Base-by-base conservation (phyloP, 35 echinoderm and acorn worm species). In the Stichopus chloronotus region DNA sequence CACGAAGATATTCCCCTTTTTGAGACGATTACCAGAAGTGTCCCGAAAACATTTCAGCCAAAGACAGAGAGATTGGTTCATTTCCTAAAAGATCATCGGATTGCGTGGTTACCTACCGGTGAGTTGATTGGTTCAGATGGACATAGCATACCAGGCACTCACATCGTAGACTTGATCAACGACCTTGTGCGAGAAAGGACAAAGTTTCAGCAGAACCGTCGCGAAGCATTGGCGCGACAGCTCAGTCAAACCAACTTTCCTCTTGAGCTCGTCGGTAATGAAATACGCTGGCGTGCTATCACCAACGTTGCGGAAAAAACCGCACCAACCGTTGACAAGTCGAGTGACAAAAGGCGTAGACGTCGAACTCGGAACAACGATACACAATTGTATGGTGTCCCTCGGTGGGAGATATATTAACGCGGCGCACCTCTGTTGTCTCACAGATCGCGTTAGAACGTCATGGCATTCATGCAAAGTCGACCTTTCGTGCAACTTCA, bases 261-360 rank as follows among this genome's bases (percentile, higher is more conserved):
- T 56, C 82, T n/a, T 30, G 82, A 85, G 57, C 82, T 85, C 52
- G 23, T 85, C 9, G 82, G 82, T 0, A 85, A 85, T 56, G 82
- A 85, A 7, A 1, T 55, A 58, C 82, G 82, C 6, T 85, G 82
- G 82, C 82, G 30, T 43, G 30, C 30, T 3, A 72, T 16, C 13
- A 43, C 30, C 30, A 43, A 43, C 3, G 30, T 43, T 43, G 30
- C n/a, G 1, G 30, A 3, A 43, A 43, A 16, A 13, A 72, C 4
- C 22, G 2, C 13, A 72, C 4, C 69, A 72, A 13, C 69, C 13
- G 69, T 16, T 72, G 1, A 72, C 13, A 72, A 21, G 69, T 16
- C n/a, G n/a, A n/a, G 30, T 43, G 30, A 43, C 30, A 43, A 43
- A 43, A 43, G 30, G 30, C 30, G 30, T 43, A 43, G 30, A 43